Evolutionary conservation across 2,113 vertebrate species (phyloP).

Genomic region (Cephalopterus ornatus): DNA sequence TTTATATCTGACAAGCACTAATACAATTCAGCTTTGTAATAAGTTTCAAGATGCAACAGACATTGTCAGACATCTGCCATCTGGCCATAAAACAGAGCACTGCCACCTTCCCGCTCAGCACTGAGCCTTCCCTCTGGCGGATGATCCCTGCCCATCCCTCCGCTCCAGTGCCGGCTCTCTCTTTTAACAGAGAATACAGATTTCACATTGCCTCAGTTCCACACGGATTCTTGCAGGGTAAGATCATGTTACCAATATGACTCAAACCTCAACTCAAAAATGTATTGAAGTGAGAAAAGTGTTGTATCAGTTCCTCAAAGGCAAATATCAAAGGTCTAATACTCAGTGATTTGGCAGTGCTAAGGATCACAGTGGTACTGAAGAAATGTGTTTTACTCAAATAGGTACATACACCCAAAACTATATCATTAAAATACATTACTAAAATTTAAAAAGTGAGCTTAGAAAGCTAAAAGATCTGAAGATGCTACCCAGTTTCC

Average conservation of each 20-base stretch:
- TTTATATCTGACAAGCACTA: background rate
- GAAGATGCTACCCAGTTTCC: background rate
- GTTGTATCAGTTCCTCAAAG: background rate
- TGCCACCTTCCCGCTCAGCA: accelerated
- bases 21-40: background rate
- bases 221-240: background rate
- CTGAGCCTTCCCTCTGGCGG: background rate
- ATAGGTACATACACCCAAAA: background rate
- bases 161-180: background rate
- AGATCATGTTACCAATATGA: background rate
- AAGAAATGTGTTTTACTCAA: background rate
- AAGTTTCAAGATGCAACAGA: background rate
- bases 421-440: background rate
- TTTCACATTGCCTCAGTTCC: background rate
- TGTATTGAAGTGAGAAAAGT: background rate
- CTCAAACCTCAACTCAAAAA: background rate
- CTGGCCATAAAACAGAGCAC: background rate
- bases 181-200: background rate
- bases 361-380: background rate
- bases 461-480: background rate
- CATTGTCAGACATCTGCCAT: background rate
- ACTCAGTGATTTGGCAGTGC: background rate
- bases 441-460: background rate
- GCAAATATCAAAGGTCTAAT: background rate
- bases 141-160: background rate